Base-by-base conservation (phyloP, 2,888 invertebrate genomes). In the Deroplatys truncata region DNA sequence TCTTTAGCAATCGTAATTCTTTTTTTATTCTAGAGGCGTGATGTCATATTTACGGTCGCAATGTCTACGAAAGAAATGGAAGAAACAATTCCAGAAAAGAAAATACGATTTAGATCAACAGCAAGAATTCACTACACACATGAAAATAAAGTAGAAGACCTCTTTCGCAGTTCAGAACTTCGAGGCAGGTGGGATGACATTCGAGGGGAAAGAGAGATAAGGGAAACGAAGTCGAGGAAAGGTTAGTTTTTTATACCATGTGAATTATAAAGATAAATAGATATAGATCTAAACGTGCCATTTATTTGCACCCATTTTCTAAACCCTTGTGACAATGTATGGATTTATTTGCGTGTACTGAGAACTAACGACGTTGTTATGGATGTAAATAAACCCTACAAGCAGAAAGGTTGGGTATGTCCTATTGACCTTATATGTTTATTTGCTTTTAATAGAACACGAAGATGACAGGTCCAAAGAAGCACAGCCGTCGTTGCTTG, bases 41-140 rank as follows among this genome's bases (percentile, higher is more conserved):
- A 88, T 88, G 88, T 89, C 89, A 89, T 89, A 86, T 29, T 86
- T 82, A 35, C n/a, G 83, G 28, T 87, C 82, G 31, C 84, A 90
- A 92, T 92, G 92, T 92, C 92, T 87, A 90, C 91, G 85, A 91
- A 91, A 90, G 91, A 92, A 90, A 92, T 92, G 90, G 91, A 91
- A 90, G 90, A 90, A 29, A 29, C 28, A 56, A 90, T 91, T 87
- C 91, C 91, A 83, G 93, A 93, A 90, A 94, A 94, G 92, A 94
- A 94, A 92, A 92, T 95, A 90, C 92, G 94, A 91, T 95, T 95
- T 92, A 93, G 94, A 91, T 92, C 94, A 84, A 93, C 94, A 85
- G 92, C 93, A 29, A 94, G 93, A 92, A 93, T 94, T 85, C 92
- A 93, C 89, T 93, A 93, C 90, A 92, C 91, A 87, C 92, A 92